phyloP scores from a whole-genome alignment of 2,888 invertebrate genomes.

The Lochmaea capreae region DNA sequence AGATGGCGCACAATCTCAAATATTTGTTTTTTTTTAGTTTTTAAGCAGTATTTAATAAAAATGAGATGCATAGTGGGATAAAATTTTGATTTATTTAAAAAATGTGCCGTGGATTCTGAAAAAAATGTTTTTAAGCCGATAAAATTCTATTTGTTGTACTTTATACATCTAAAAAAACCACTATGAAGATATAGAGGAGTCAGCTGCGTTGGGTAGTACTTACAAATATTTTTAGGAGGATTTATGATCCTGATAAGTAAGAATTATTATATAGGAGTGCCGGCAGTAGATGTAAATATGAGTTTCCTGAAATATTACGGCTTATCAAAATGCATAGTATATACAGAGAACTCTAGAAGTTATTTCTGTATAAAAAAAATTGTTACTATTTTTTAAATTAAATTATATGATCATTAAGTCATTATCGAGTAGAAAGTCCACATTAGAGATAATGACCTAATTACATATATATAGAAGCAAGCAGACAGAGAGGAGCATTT shows the following conservation, averaged over 20 bases:
- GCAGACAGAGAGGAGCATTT: too few relatives aligned
- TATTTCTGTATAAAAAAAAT: not conserved
- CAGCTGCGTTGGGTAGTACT: slow-evolving; percentile 6
- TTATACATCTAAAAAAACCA: not conserved
- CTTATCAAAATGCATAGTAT: slow-evolving; percentile 9
- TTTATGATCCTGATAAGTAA: slow-evolving; percentile 38
- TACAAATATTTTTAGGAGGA: slow-evolving; percentile 24
- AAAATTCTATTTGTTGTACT: not conserved
- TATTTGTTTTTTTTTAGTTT: too few relatives aligned
- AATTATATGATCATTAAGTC: too few relatives aligned
- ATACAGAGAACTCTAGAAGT: not conserved
- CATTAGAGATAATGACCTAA: too few relatives aligned
- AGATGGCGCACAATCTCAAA: too few relatives aligned
- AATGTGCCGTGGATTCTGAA: too few relatives aligned
- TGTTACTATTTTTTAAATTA: not conserved
- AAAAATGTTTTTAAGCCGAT: not conserved
- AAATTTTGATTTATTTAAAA: too few relatives aligned
- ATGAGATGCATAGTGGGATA: too few relatives aligned
- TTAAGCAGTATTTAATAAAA: too few relatives aligned
- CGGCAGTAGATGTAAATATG: slow-evolving; percentile 37
- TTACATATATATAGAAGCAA: too few relatives aligned
- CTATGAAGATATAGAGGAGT: not conserved
- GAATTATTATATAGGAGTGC: slow-evolving; percentile 24
- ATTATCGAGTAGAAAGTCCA: too few relatives aligned
- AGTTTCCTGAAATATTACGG: slow-evolving; percentile 30